A percentile compares a stretch with the other conserved stretches of the same genome.
These are phyloP conservation scores for Parus major DNA, from an alignment of 2,113 vertebrate species.

Conservation along the genomic window DNA sequence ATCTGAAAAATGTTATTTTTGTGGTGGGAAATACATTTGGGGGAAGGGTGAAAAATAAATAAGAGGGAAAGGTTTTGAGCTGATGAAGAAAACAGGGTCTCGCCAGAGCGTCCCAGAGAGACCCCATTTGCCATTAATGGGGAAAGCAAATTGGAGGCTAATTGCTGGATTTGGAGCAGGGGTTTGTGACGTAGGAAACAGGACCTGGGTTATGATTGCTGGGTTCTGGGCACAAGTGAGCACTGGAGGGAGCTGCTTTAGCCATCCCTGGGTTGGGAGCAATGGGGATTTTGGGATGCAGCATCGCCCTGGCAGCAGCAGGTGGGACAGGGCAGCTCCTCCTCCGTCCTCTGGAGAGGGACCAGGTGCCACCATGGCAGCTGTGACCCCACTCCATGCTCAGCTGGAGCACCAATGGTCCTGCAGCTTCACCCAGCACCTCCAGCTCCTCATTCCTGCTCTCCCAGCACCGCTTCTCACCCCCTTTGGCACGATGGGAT, in stretches of 20 bases:
- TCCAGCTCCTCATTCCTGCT: not conserved
- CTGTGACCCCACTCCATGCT: accelerated
- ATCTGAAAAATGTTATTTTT: not conserved
- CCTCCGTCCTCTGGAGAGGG: not conserved
- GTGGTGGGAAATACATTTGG: not conserved
- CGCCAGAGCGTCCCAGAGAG: not conserved
- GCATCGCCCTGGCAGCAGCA: accelerated
- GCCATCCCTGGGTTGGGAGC: not conserved
- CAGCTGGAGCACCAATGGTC: not conserved
- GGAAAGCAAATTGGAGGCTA: constrained; percentile 60
- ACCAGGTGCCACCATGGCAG: accelerated
- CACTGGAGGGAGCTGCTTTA: constrained; percentile 10
- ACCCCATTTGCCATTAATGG: constrained; percentile 11
- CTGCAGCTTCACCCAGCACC: not conserved
- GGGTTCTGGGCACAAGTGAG: not conserved
- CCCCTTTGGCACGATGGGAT: accelerated
- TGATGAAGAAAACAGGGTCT: constrained; percentile 51
- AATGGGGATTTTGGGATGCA: accelerated
- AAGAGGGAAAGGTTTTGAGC: constrained; percentile 2
- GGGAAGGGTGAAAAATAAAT: constrained; percentile 4
- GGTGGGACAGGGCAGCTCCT: not conserved
- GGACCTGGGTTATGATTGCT: constrained; percentile 34
- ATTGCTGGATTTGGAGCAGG: constrained; percentile 52
- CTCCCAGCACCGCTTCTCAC: accelerated
- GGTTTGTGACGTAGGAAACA: not conserved